Percentiles rank a stretch among this genome's conserved stretches.
Conservation (phyloP, 1,140 invertebrate genomes). For the Pogonus chalceus region DNA sequence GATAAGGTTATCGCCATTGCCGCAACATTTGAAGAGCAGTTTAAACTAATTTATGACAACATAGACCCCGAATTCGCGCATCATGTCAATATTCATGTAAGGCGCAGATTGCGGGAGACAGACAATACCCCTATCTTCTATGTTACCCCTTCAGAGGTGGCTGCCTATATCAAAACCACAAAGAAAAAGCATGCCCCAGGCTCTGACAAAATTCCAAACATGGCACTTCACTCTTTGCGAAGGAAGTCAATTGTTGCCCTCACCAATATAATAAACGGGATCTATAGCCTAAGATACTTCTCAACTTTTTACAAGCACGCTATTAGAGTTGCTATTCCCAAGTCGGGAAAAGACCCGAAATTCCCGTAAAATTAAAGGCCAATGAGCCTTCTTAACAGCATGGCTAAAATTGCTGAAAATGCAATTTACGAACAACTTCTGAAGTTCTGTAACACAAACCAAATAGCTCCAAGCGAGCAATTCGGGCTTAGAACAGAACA, state of each 20-base stretch:
- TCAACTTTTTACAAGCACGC: conserved; percentile 29
- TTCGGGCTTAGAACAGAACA: conserved; percentile 28
- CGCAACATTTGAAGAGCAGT: not conserved
- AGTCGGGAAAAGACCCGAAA: conserved; percentile 29
- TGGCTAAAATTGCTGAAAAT: conserved; percentile 27
- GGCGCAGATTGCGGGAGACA: not conserved
- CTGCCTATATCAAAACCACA: not conserved
- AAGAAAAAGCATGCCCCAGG: not conserved
- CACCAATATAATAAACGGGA: conserved; percentile 20
- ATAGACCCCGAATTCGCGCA: no score
- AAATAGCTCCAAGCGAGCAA: conserved; percentile 25
- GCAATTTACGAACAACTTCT: conserved; percentile 20
- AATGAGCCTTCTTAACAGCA: conserved; percentile 26
- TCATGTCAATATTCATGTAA: no score
- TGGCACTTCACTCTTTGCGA: not conserved
- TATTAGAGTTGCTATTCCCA: conserved; percentile 29
- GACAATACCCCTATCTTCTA: not conserved
- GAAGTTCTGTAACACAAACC: conserved; percentile 10
- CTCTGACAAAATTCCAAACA: not conserved
- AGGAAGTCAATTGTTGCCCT: not conserved
- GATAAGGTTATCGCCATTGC: not conserved
- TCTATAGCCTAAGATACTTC: conserved; percentile 24
- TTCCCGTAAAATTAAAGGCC: conserved; percentile 23
- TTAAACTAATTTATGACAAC: not conserved
- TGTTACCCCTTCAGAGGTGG: not conserved